Evolutionary conservation across 2,888 invertebrate genomes (phyloP), one percentile per base, ranked within the genome.

Genomic region (Trimorus sp.): DNA sequence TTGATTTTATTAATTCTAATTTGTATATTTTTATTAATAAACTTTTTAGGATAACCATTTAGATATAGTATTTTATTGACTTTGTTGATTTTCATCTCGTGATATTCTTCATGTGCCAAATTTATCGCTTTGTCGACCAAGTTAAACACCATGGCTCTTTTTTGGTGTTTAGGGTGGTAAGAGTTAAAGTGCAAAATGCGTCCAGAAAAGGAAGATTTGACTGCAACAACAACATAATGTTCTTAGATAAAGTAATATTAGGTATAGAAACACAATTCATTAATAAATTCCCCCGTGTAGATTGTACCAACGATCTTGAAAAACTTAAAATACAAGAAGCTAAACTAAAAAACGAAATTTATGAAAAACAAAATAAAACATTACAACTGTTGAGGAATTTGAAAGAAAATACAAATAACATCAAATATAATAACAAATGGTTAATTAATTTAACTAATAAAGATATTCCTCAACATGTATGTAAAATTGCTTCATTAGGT

Each of bases 391-490:
- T 45, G 45, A 45, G 45, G 12, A 45, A 45, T 11, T 9, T 11
- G 12, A 45, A 9, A 45, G 11, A 45, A 45, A 45, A 45, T 7
- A 45, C 9, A 11, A 45, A 45, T 11, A 45, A 11, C 9, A 45
- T 45, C 12, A 45, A 53, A 53, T 53, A 53, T 53, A 53, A 53
- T 53, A 53, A 53, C 9, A 53, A 53, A 53, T 53, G 53, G 53
- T 9, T 53, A n/a, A 9, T 53, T 53, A 53, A 53, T 53, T 9
- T 53, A 16, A 53, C 53, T 1, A 14, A 53, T 14, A 53, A 53
- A 15, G 14, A 53, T 15, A 15, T 53, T 15, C 53, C 16, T 14
- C 8, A 53, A 53, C 53, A 53, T 14, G 14, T 53, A n/a, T 14
- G 12, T 11, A 45, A 45, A 45, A 12, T 45, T 45, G 45, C 1